These are phyloP conservation scores for Pseudochaenichthys georgianus DNA, from an alignment of 2,797 vertebrate species.

Conservation along the genomic window DNA sequence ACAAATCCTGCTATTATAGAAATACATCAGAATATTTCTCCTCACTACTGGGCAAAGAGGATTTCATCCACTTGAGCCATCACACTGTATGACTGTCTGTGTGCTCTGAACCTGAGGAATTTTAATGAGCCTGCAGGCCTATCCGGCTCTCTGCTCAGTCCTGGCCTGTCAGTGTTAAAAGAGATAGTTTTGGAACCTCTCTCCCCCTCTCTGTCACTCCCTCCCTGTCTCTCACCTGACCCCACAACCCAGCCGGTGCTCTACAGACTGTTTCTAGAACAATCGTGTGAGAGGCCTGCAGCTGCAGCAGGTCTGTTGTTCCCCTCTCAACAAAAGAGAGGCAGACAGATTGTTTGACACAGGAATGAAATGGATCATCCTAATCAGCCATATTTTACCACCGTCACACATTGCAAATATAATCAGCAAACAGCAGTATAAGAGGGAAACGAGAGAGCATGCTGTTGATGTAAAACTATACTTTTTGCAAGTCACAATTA, in stretches of 20 bases:
- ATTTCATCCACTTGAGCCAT: conserved; percentile 58
- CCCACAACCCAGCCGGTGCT: conserved; percentile 57
- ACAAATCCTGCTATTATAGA: conserved; percentile 11
- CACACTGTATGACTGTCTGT: conserved; percentile 11
- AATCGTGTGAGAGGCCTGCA: conserved; percentile 73
- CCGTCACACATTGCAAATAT: conserved; percentile 38
- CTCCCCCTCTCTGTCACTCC: background rate
- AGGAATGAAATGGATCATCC: conserved; percentile 38
- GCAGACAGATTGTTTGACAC: conserved; percentile 50
- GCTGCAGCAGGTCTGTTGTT: conserved; percentile 72
- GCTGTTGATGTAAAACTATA: conserved; percentile 26
- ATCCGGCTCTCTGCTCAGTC: conserved; percentile 46
- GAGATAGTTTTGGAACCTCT: conserved; percentile 49
- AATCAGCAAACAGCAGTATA: background rate
- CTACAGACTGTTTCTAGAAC: conserved; percentile 76
- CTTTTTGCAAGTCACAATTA: conserved; percentile 13
- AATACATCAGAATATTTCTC: conserved; percentile 2
- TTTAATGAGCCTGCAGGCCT: conserved; percentile 66
- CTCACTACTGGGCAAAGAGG: conserved; percentile 20
- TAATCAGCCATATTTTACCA: conserved; percentile 36
- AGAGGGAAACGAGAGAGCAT: conserved; percentile 1
- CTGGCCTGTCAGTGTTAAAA: conserved; percentile 47
- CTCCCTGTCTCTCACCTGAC: conserved; percentile 65
- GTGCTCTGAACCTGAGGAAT: conserved; percentile 72
- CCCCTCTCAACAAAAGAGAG: conserved; percentile 68